Percentiles rank a stretch among this genome's conserved stretches.
Conservation (phyloP, 1,140 invertebrate species). For the Drosophila rufa region DNA sequence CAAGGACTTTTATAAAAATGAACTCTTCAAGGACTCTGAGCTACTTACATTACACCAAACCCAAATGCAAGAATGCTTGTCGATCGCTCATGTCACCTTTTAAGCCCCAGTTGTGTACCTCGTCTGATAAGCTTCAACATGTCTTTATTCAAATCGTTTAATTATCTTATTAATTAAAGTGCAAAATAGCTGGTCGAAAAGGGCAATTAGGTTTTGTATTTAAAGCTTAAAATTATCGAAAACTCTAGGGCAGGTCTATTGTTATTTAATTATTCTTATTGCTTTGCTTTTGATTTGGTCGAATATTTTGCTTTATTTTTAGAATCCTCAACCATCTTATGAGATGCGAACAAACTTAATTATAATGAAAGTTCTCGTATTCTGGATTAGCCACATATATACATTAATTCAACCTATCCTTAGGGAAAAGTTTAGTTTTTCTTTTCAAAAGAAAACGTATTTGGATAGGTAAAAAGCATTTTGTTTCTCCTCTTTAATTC, state of each 20-base stretch:
- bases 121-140: background rate
- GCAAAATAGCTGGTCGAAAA: background rate
- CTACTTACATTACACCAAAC: conserved; percentile 3
- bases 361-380: too few relatives aligned
- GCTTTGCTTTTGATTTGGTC: too few relatives aligned
- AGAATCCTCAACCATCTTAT: too few relatives aligned
- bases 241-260: too few relatives aligned
- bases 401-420: too few relatives aligned
- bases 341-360: too few relatives aligned
- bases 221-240: background rate
- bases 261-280: too few relatives aligned
- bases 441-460: too few relatives aligned
- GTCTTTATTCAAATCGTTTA: background rate
- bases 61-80: conserved; percentile 2
- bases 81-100: background rate
- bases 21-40: conserved; percentile 8
- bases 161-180: background rate
- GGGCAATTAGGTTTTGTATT: background rate
- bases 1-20: background rate
- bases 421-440: too few relatives aligned
- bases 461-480: background rate
- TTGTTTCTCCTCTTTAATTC: background rate
- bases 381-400: too few relatives aligned
- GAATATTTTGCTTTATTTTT: too few relatives aligned
- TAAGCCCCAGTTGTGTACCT: background rate